Conservation (phyloP, 2,888 invertebrate genomes). For the Diadegma fenestrale region DNA sequence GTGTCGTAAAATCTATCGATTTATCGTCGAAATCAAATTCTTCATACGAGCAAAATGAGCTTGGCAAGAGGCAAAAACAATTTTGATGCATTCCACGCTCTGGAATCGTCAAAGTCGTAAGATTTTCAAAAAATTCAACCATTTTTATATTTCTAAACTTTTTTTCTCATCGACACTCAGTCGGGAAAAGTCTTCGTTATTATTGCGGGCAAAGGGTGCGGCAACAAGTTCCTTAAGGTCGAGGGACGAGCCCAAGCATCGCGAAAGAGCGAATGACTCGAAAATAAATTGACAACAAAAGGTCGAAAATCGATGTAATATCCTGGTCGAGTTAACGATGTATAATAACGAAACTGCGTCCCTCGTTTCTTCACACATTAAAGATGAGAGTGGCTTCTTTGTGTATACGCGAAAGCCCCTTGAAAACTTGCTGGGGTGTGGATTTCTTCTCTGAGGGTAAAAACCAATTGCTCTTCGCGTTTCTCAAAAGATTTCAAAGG, state of each 20-base stretch:
- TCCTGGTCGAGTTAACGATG: constrained; percentile 3
- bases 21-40: background rate
- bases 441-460: constrained; percentile 3
- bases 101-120: no score
- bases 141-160: no score
- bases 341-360: background rate
- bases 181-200: background rate
- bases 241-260: background rate
- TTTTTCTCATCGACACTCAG: background rate
- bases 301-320: background rate
- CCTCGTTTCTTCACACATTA: no score
- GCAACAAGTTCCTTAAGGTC: background rate
- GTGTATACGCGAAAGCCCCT: constrained; percentile 3
- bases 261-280: background rate
- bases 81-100: no score
- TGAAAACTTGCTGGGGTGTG: background rate
- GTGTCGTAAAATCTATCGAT: no score
- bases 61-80: background rate
- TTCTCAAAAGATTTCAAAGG: constrained; percentile 7
- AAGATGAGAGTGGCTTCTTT: constrained; percentile 1
- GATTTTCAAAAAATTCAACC: no score
- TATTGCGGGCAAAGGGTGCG: background rate
- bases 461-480: background rate
- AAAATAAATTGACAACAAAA: constrained; percentile 7
- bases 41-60: background rate